These are phyloP conservation scores for Stichopus horrens DNA, from an alignment of 53 echinoderm and acorn worm species.

Conservation along the genomic window DNA sequence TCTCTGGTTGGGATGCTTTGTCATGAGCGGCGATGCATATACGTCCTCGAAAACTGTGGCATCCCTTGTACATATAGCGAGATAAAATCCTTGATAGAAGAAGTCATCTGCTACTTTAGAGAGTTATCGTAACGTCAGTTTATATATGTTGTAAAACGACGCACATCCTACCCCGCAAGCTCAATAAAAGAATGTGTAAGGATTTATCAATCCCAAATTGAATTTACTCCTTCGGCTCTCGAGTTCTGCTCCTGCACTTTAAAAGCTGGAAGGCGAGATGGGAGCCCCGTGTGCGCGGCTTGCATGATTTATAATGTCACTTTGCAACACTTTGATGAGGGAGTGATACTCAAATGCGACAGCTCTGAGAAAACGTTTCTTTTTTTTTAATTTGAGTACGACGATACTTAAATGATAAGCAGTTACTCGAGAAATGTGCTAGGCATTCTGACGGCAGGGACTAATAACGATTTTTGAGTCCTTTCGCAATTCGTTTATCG, in stretches of 20 bases:
- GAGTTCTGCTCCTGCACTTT: constrained; percentile 28
- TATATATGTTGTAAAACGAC: neutral
- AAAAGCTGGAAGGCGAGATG: constrained; percentile 10
- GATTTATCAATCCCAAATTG: constrained; percentile 35
- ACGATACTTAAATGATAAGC: neutral
- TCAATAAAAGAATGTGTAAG: constrained; percentile 8
- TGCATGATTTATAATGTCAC: constrained; percentile 13
- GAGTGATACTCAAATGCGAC: constrained; percentile 21
- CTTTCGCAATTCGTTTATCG: no score
- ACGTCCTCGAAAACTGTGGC: neutral
- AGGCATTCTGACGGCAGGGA: neutral
- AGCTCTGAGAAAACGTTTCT: neutral
- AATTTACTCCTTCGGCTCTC: constrained; percentile 2
- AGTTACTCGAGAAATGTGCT: constrained; percentile 11
- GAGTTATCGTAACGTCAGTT: constrained; percentile 29
- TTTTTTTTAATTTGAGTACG: neutral
- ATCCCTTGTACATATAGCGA: no score
- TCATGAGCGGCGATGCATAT: no score
- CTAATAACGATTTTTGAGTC: neutral
- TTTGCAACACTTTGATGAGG: constrained; percentile 2
- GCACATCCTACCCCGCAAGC: neutral
- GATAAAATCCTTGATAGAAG: neutral
- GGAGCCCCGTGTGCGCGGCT: neutral
- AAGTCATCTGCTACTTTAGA: constrained; percentile 2
- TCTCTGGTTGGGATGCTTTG: no score